Base-by-base conservation (phyloP, 2,113 vertebrate genomes). In the Xiphias gladius region DNA sequence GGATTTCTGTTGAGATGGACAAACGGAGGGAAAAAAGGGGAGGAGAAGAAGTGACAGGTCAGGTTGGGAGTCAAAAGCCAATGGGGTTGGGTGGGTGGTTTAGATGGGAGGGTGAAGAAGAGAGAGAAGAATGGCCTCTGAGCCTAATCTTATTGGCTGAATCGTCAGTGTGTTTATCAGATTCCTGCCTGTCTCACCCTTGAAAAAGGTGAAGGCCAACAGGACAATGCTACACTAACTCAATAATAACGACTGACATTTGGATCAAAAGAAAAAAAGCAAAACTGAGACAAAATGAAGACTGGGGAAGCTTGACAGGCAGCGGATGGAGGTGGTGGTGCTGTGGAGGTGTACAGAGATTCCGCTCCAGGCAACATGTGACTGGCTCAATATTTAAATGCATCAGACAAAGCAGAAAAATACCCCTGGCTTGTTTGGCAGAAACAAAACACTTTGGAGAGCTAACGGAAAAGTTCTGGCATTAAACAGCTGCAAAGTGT, bases 1-100 rank as follows among this genome's bases (percentile, higher is more conserved):
- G 97, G 12, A 95, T 93, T 80, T 98, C 98, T 99, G 82, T 83
- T 16, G 70, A 16, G 76, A 65, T 3, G 22, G 41, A 64, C 70
- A 16, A 75, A 28, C 4, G 3, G 17, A 65, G 28, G 19, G 10
- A 43, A 46, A 11, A 20, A 48, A 7, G 17, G 30, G 19, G 59
- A 7, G 46, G 59, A 58, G 69, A 48, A 19, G 55, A 37, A 76
- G 50, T 30, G n/a, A 62, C 1, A 24, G 41, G 66, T 35, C 12
- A 62, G 39, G 70, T 54, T 37, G 30, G 28, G 54, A 69, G 73
- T 63, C 37, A 46, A 62, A 32, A 24, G 73, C 11, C 17, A 6
- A 2, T 2, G 2, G 28, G 46, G 55, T 26, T 39, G 59, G 55
- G 52, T 4, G 41, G 46, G 16, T 17, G 65, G 43, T 14, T 28